Conservation (phyloP, 1,140 invertebrate genomes). For the Drosophila teissieri region DNA sequence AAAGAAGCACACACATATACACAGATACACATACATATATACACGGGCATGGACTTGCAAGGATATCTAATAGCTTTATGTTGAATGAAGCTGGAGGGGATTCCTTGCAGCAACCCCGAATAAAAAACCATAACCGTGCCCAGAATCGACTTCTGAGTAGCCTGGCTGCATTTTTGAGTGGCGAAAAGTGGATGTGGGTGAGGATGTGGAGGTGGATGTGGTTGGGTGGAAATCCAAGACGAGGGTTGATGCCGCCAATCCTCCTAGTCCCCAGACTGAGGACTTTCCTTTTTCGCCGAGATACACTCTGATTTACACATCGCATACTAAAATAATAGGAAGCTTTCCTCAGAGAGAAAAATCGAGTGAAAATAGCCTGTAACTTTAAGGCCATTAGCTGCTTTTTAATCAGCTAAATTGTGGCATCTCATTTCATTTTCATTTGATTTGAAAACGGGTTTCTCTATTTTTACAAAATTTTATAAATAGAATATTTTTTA, state of each 20-base stretch:
- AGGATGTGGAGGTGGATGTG: neutral
- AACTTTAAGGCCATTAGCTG: neutral
- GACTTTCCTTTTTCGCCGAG: neutral
- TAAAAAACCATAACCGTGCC: constrained; percentile 7
- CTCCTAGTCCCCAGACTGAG: neutral
- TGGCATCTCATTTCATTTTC: no score
- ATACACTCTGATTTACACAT: constrained; percentile 7
- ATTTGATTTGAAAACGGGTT: no score
- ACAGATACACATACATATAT: neutral
- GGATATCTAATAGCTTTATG: constrained; percentile 56
- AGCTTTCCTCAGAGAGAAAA: no score
- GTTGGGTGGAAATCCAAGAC: constrained; percentile 7
- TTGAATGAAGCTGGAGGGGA: constrained; percentile 8
- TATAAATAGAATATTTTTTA: no score
- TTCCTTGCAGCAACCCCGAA: constrained; percentile 28
- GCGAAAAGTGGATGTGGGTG: constrained; percentile 5
- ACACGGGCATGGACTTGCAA: constrained; percentile 17
- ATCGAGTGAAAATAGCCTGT: no score
- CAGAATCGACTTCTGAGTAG: constrained; percentile 59
- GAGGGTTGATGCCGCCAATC: constrained; percentile 50
- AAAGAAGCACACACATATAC: constrained; percentile 3
- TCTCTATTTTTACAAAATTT: no score
- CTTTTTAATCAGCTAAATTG: no score
- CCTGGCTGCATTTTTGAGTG: constrained; percentile 72
- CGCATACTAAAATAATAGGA: neutral